Percentiles rank a stretch among this genome's conserved stretches.
phyloP scores from a whole-genome alignment of 64 coral and sea anemone species.

The Dendronephthya gigantea region DNA sequence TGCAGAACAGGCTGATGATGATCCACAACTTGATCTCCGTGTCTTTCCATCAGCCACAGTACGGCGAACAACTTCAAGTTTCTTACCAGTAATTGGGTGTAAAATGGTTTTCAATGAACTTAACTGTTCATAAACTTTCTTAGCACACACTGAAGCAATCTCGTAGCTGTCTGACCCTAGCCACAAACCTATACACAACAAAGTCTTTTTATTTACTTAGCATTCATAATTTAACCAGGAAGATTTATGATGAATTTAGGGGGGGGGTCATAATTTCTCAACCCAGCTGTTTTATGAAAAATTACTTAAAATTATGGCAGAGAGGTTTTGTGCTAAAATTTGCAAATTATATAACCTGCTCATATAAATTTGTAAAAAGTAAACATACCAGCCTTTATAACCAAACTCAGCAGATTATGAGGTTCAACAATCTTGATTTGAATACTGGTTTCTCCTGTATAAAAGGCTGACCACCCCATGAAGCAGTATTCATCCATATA shows the following conservation, averaged over 20 bases:
- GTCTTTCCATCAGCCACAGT: constrained; percentile 32
- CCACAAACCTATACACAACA: neutral
- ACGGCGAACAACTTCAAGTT: neutral
- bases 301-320: too few species aligned
- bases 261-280: too few species aligned
- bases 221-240: too few species aligned
- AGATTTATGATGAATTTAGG: too few species aligned
- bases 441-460: constrained; percentile 41
- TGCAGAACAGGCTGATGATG: constrained; percentile 9
- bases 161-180: constrained; percentile 13
- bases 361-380: too few species aligned
- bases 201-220: neutral
- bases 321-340: too few species aligned
- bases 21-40: neutral
- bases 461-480: constrained; percentile 37
- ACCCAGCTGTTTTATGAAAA: too few species aligned
- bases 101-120: neutral
- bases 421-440: constrained; percentile 47
- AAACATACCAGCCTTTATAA: constrained; percentile 16
- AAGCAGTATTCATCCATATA: constrained; percentile 40
- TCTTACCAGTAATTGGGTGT: neutral
- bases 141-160: constrained; percentile 9
- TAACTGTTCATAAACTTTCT: neutral
- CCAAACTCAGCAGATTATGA: constrained; percentile 12
- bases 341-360: too few species aligned